Base-by-base conservation (phyloP, 2,113 vertebrate genomes). In the Pao palembangensis region DNA sequence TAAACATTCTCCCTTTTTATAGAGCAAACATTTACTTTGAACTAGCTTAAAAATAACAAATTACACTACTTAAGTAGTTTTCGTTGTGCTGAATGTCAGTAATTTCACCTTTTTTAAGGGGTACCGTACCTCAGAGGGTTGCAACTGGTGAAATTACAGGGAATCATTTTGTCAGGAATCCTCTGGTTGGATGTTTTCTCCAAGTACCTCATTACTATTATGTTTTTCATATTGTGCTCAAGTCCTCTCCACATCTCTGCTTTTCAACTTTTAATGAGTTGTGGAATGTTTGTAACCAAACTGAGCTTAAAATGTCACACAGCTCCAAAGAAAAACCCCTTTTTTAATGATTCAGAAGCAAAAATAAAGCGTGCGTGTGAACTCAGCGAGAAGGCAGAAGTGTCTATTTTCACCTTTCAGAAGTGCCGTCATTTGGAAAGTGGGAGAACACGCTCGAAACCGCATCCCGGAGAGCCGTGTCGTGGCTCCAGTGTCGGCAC, bases 381-480 rank as follows among this genome's bases (percentile, higher is more conserved):
- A 85, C 83, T 81, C 71, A 55, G 76, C 16, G 53, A 81, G 81
- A 48, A 80, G 67, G 80, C 80, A 81, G 84, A 64, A 80, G 81
- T 79, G 82, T 86, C 79, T 84, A 78, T 82, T 86, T 84, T 67
- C 81, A 80, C 81, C 79, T 79, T 75, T 82, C 51, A 84, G 81
- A 82, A 80, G 79, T 84, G 82, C 63, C 76, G 68, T 81, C 77
- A 69, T 80, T 82, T 84, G 79, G 84, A 82, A 79, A 76, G 82
- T 83, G 85, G 80, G 78, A 64, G 85, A 71, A 85, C 78, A 78
- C 78, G 71, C 75, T 75, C 67, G 69, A 66, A 80, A 83, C 58
- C 74, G 79, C 75, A 55, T 80, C 80, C 85, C 43, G 68, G 76
- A 71, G 82, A 81, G 79, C 70, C 46, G 75, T 71, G 79, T 81